These are phyloP conservation scores for Limnephilus marmoratus DNA, from an alignment of 2,888 invertebrate genomes.

Conservation along the genomic window DNA sequence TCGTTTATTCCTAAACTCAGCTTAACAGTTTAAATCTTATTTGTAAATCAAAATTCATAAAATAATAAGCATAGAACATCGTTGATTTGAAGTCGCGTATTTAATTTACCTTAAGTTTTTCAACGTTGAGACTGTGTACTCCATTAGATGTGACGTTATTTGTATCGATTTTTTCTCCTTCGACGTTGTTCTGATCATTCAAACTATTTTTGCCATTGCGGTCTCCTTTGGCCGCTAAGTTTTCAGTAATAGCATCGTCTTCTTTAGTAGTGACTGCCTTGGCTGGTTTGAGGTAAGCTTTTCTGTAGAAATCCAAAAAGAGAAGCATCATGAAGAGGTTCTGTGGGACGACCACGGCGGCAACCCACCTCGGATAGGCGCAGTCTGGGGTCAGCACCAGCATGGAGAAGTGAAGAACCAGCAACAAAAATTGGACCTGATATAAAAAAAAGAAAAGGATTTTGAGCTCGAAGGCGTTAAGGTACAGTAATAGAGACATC, in stretches of 20 bases:
- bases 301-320: constrained; percentile 83
- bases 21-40: not conserved
- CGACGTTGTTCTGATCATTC: not conserved
- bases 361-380: constrained; percentile 77
- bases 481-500: not conserved
- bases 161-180: not conserved
- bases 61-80: not conserved
- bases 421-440: constrained; percentile 81
- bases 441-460: not conserved
- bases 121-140: not conserved
- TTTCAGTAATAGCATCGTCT: not conserved
- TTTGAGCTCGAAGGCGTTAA: not conserved
- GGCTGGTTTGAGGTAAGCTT: constrained; percentile 74
- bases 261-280: constrained; percentile 68
- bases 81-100: not conserved
- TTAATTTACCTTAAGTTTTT: constrained; percentile 24
- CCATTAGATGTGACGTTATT: constrained; percentile 15
- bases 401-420: constrained; percentile 76
- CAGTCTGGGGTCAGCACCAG: constrained; percentile 77
- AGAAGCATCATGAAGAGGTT: constrained; percentile 81
- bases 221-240: not conserved
- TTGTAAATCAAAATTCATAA: not conserved
- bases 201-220: not conserved
- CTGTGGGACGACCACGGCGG: constrained; percentile 79
- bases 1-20: no score